Evolutionary conservation across 2,797 vertebrate genomes (phyloP).

Genomic region (Coregonus sp.): DNA sequence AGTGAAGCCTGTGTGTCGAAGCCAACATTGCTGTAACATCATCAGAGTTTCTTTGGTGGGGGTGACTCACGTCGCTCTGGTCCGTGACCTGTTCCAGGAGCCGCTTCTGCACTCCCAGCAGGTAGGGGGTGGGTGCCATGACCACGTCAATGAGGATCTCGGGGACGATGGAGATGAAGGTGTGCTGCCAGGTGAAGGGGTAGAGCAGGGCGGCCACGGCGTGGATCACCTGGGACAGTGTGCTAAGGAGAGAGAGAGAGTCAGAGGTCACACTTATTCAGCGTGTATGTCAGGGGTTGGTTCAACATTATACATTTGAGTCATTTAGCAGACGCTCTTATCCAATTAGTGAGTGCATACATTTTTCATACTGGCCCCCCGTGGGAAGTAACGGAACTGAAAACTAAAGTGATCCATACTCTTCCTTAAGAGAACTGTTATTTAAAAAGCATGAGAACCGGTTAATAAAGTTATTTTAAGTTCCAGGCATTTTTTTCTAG

Average conservation of each 20-base stretch:
- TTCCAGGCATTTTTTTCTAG: too few relatives aligned
- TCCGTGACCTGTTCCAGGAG: constrained; percentile 80
- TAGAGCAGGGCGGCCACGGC: constrained; percentile 91
- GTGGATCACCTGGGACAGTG: constrained; percentile 91
- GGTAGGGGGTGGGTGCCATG: constrained; percentile 93
- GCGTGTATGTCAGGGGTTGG: background rate
- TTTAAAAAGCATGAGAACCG: too few relatives aligned
- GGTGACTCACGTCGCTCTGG: constrained; percentile 74
- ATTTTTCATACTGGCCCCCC: too few relatives aligned
- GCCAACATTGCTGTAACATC: background rate
- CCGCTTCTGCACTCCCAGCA: constrained; percentile 88
- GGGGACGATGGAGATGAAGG: constrained; percentile 92
- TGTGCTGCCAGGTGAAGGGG: constrained; percentile 96
- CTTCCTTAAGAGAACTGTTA: too few relatives aligned
- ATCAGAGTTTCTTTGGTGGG: background rate
- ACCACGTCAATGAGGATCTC: constrained; percentile 89
- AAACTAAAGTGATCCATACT: too few relatives aligned
- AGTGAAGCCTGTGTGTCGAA: background rate
- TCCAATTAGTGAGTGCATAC: too few relatives aligned
- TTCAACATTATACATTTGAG: too few relatives aligned
- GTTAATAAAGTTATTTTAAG: too few relatives aligned
- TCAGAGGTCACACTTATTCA: background rate
- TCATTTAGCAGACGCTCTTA: too few relatives aligned
- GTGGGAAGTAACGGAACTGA: too few relatives aligned
- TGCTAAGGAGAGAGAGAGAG: constrained; percentile 66